Percentiles rank a stretch among this genome's conserved stretches.
Evolutionary conservation across 2,113 vertebrate genomes (phyloP).

Genomic region (Ranitomeya variabilis): DNA sequence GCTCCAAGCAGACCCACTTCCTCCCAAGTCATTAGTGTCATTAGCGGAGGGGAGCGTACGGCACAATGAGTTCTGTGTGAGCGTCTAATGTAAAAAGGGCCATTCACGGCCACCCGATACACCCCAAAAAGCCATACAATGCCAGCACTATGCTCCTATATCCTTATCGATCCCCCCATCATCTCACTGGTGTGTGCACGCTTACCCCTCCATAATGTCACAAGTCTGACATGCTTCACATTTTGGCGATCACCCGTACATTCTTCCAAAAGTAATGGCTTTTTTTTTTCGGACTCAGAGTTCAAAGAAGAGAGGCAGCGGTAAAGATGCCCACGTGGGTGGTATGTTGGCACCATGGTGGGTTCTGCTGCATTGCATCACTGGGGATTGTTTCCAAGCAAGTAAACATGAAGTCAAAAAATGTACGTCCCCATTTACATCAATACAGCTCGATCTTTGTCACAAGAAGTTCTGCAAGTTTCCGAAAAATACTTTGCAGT

Average conservation of each 20-base stretch:
- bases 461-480: too few species aligned
- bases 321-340: not conserved
- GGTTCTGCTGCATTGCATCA: not conserved
- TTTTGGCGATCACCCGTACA: not conserved
- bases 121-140: conserved; percentile 7
- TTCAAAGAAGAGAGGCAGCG: not conserved
- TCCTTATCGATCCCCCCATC: not conserved
- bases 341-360: not conserved
- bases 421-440: too few species aligned
- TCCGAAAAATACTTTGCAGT: not conserved
- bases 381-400: not conserved
- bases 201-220: too few species aligned
- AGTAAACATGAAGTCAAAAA: not conserved
- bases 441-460: too few species aligned
- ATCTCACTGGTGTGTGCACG: not conserved
- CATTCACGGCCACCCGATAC: not conserved
- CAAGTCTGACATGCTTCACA: not conserved
- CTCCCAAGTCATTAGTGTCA: conserved; percentile 58
- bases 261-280: not conserved
- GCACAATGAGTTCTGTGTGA: conserved; percentile 68
- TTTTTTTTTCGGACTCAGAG: not conserved
- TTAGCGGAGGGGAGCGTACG: conserved; percentile 18
- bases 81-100: not conserved
- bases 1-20: conserved; percentile 56
- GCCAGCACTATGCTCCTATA: not conserved